Base-by-base conservation (phyloP, 1,140 invertebrate genomes). In the Saxidomus purpurata region DNA sequence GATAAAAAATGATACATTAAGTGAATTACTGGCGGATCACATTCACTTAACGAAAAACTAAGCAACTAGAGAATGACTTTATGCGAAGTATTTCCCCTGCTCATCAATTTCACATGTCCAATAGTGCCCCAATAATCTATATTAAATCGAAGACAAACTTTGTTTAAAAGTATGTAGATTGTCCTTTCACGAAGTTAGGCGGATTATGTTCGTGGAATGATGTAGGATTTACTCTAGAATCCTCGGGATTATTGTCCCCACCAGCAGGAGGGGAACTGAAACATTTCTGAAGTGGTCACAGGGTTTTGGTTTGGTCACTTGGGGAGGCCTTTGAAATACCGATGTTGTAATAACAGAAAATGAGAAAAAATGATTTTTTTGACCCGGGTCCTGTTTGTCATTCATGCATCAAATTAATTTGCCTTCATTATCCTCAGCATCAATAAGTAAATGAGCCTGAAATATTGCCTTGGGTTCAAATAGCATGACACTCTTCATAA, bases 71-170 rank as follows among this genome's bases (percentile, higher is more conserved):
- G 67, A 71, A 38, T 36, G 67, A 36, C 28, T 36, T 36, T 13
- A 71, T 71, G 17, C 67, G 25, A 38, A 0, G 13, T 17, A 25
- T 38, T 71, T 71, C 67, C 19, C 38, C 11, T 1, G n/a, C 67
- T 71, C 67, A 71, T 71, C 67, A 36, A 71, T 38, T 38, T 38
- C 19, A 71, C 34, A 15, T 71, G 67, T 71, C 63, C 63, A n/a
- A 34, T 67, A 67, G 13, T 4, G 13, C 1, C 19, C 63, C 67
- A 71, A 71, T 71, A 71, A 71, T 71, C 67, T 38, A 71, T 71
- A 71, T 22, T 17, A 36, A 36, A 38, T 71, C 25, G 34, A 15
- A 28, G 34, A 71, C 67, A 71, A 38, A 19, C 38, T 71, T 40
- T 36, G 34, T 22, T 71, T 71, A 38, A 6, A 40, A 3, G 34